Percentiles rank a stretch among this genome's conserved stretches.
Conservation (phyloP, 2,888 invertebrate genomes). For the Apeira syringaria region DNA sequence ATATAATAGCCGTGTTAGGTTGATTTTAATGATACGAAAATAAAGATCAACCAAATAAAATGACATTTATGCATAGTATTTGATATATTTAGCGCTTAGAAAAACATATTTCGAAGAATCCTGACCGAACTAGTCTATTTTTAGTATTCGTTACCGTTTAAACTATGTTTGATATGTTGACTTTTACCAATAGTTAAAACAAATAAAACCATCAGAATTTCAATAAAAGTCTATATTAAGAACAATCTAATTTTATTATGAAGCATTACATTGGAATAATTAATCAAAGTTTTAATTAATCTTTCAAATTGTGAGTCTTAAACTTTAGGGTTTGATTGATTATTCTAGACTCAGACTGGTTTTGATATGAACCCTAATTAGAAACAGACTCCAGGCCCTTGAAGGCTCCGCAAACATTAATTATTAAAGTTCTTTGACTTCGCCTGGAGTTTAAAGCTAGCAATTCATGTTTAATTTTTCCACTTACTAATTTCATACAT, state of each 20-base stretch:
- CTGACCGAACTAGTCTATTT: too few species aligned
- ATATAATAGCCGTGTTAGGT: slow-evolving; percentile 26
- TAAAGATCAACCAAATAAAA: neutral
- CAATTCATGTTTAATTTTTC: slow-evolving; percentile 8
- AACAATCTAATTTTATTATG: slow-evolving; percentile 1
- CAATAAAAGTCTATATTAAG: too few species aligned
- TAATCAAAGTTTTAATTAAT: slow-evolving; percentile 15
- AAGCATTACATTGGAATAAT: slow-evolving; percentile 15
- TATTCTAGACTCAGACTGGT: slow-evolving; percentile 24
- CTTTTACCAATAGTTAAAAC: too few species aligned
- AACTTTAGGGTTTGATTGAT: slow-evolving; percentile 30
- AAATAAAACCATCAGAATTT: too few species aligned
- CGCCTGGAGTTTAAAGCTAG: slow-evolving; percentile 8
- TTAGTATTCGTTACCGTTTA: too few species aligned
- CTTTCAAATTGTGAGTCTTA: slow-evolving; percentile 12
- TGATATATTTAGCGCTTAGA: too few species aligned
- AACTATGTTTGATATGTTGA: too few species aligned
- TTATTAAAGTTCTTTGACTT: slow-evolving; percentile 24
- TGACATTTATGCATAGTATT: too few species aligned
- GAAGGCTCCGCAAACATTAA: slow-evolving; percentile 18
- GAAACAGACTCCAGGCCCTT: slow-evolving; percentile 10
- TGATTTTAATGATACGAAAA: slow-evolving; percentile 20
- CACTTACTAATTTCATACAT: too few species aligned
- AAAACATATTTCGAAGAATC: too few species aligned
- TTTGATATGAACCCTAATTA: slow-evolving; percentile 26